phyloP scores from a whole-genome alignment of 1,140 invertebrate genomes.

The Eciton burchellii region DNA sequence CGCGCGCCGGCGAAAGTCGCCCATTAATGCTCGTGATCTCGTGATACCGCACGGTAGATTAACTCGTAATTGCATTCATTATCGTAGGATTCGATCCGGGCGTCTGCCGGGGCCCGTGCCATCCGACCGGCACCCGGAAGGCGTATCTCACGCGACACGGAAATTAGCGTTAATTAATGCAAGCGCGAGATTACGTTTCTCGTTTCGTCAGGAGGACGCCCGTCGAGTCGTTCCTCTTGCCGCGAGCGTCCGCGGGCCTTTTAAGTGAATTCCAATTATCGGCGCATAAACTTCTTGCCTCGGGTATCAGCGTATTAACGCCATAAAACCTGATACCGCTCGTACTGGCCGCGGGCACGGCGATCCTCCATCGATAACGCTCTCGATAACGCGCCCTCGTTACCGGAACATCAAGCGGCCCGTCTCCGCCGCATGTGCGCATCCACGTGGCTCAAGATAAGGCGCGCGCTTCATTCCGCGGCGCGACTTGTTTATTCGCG shows the following conservation, averaged over 20 bases:
- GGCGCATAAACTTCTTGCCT: background rate
- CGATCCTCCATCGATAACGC: background rate
- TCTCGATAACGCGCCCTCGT: background rate
- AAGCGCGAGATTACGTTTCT: conserved; percentile 43
- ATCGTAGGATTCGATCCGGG: conserved; percentile 68
- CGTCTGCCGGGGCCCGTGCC: conserved; percentile 17
- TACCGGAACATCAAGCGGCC: background rate
- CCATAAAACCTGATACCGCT: background rate
- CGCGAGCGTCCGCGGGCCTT: background rate
- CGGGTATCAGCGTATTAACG: background rate
- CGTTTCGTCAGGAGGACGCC: no score
- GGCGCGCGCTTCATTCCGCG: background rate
- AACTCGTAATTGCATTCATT: conserved; percentile 74
- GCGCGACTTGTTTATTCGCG: background rate
- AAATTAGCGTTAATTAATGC: conserved; percentile 57
- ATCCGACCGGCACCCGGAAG: background rate
- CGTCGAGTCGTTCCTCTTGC: background rate
- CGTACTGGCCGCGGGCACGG: background rate
- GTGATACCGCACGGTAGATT: conserved; percentile 66
- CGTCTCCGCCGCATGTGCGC: background rate
- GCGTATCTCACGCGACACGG: conserved; percentile 30
- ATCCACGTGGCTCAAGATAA: background rate
- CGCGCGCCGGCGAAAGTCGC: conserved; percentile 69
- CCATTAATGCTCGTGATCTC: conserved; percentile 64
- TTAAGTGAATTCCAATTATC: conserved; percentile 13